Evolutionary conservation across 2,888 invertebrate species (phyloP), one percentile per base, ranked within the genome.

Genomic region (Antheraea yamamai): DNA sequence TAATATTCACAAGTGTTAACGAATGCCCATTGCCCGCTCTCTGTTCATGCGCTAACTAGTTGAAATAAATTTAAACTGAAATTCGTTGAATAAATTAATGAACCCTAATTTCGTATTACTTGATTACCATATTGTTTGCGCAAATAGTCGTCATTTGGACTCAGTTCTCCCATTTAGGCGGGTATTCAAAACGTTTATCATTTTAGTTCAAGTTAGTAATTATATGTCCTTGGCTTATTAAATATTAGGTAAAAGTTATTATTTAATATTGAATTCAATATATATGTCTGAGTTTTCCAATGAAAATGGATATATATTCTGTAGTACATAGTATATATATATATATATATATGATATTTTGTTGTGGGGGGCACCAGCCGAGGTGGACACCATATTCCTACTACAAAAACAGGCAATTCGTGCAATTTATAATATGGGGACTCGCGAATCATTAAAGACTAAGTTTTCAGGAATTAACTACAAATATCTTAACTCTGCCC

Each of bases 11-110:
- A 30, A 66, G 30, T 30, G 64, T 66, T 73, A 73, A 73, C 23
- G 73, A 73, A 61, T 61, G n/a, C 61, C 47, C 61, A 70, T 66
- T 61, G 61, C 39, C 12, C 23, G 61, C 39, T 4, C 23, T 39
- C 76, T 80, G 79, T 80, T 79, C 77, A 78, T 75, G 72, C 51
- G 72, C 73, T 78, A 79, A 82, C 78, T 77, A 79, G 76, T 73
- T 76, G 76, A 79, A 83, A 79, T 79, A 80, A 82, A 79, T 82
- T 79, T 77, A 71, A 81, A 79, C 77, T 78, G 73, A 79, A 80
- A 82, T 81, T 78, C 74, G 76, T 71, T 74, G 77, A 81, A 79
- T 78, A 77, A 78, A 82, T 80, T 81, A 79, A 77, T 78, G 78
- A 78, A 75, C 77, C 77, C 77, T 77, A 83, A 83, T 82, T 81